phyloP scores from a whole-genome alignment of 1,140 invertebrate species.

The Rhizoglyphus robini region DNA sequence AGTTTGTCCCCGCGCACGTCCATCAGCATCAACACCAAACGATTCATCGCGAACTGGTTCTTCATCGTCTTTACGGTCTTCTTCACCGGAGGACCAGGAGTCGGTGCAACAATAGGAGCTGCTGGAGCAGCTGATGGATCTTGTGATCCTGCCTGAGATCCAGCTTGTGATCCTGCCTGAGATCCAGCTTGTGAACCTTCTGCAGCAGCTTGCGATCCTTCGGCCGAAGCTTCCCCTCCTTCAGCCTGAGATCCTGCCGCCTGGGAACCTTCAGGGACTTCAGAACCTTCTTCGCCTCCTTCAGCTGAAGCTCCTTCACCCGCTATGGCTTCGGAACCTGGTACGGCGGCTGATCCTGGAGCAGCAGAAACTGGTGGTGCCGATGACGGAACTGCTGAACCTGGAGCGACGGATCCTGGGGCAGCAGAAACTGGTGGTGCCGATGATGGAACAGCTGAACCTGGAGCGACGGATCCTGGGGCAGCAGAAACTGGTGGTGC shows the following conservation, averaged over 20 bases:
- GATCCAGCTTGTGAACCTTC: background rate
- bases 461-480: no score
- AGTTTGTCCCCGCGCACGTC: background rate
- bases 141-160: background rate
- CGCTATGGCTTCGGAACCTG: no score
- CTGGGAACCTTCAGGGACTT: background rate
- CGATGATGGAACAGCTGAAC: background rate
- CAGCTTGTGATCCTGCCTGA: background rate
- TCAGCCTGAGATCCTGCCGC: background rate
- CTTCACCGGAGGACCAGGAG: background rate
- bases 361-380: background rate
- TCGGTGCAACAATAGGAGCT: background rate
- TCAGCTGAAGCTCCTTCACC: background rate
- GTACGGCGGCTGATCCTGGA: background rate
- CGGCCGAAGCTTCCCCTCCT: background rate
- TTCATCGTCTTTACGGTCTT: background rate
- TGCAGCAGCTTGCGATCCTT: background rate
- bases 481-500: no score
- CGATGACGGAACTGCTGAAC: background rate
- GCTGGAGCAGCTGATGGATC: background rate
- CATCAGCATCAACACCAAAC: constrained; percentile 2
- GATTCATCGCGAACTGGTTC: background rate
- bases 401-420: background rate
- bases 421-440: no score
- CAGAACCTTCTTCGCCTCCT: background rate